Evolutionary conservation across 2,113 vertebrate species (phyloP), one percentile per base, ranked within the genome.

Genomic region (Sapayoa aenigma): DNA sequence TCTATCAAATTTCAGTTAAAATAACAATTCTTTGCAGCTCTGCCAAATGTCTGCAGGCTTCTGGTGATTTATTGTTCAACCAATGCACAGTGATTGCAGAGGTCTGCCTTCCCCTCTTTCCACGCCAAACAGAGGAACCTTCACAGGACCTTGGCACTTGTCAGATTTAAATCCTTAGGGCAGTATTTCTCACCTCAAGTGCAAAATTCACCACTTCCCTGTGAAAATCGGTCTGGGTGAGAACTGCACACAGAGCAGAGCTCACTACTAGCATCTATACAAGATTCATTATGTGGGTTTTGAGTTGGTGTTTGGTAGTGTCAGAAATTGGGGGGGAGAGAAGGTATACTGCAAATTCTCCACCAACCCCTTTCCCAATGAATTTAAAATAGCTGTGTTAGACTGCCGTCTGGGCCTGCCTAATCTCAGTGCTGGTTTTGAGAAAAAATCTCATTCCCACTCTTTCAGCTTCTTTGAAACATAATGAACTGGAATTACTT

Each of bases 171-270:
- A 95, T 96, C 94, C 95, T 96, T 95, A 89, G 96, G 95, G 95
- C 95, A 93, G 90, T 97, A 97, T 97, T 97, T 97, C 92, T 97
- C 96, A 96, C 93, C 90, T 96, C 80, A 75, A 94, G 92, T 92
- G 95, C 91, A 97, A 97, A 97, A 97, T 97, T 96, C 96, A 96
- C 94, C 96, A 96, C 95, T 97, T 97, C 96, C 96, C 92, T 97
- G 96, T 94, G 95, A 96, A 97, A 96, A 95, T 94, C 79, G 0
- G 91, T 55, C 74, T 1, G 41, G 72, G 25, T 81, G 95, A 86
- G 78, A 95, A 31, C 50, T 67, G 42, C 5, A 21, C n/a, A 79
- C 1, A 3, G 69, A 92, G 89, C 68, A 89, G 83, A 87, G 77
- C 77, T 87, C 60, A 27, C 91, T 75, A 80, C 84, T 76, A 90